These are phyloP conservation scores for Nannobrachium achirus DNA, from an alignment of 2,113 vertebrate species.

Conservation along the genomic window DNA sequence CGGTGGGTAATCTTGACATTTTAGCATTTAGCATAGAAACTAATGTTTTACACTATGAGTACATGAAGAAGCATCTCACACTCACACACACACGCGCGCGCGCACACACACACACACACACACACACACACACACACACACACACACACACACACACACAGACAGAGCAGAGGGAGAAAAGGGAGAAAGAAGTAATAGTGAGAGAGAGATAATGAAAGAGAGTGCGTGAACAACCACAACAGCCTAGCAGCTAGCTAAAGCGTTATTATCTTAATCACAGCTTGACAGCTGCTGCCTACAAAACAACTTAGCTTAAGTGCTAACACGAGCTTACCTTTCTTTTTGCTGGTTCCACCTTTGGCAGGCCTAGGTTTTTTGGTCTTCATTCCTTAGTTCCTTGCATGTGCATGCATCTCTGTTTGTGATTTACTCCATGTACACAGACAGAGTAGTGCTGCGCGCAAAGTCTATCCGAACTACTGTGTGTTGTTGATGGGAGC, in stretches of 20 bases:
- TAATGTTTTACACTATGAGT: no score
- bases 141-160: no score
- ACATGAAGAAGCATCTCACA: no score
- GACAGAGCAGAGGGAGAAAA: no score
- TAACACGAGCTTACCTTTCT: conserved; percentile 65
- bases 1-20: no score
- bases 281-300: conserved; percentile 39
- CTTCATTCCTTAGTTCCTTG: conserved; percentile 70
- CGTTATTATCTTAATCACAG: background rate
- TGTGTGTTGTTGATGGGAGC: conserved; percentile 12
- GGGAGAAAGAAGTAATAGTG: no score
- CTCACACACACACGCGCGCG: no score
- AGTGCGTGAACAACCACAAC: no score
- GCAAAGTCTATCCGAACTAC: conserved; percentile 27
- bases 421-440: background rate
- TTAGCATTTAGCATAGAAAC: no score
- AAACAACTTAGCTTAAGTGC: conserved; percentile 22
- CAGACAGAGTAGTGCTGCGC: conserved; percentile 32
- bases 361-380: conserved; percentile 59
- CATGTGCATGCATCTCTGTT: background rate
- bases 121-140: no score
- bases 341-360: conserved; percentile 62
- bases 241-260: background rate
- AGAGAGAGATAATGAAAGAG: no score
- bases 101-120: no score